These are phyloP conservation scores for Caenorhabditis plicata DNA, from an alignment of 2,888 invertebrate species.

Conservation along the genomic window DNA sequence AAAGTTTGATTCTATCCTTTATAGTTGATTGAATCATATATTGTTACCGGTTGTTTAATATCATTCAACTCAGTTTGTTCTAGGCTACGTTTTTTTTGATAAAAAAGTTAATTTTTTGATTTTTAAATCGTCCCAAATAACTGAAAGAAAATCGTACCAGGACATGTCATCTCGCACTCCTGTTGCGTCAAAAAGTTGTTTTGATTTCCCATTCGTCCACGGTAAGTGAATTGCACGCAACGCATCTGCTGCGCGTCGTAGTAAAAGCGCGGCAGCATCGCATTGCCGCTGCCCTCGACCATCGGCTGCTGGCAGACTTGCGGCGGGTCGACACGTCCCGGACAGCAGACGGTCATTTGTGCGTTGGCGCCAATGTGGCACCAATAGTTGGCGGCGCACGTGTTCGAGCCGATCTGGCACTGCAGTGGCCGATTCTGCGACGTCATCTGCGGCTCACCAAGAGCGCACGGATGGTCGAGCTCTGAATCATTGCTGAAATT, in stretches of 20 bases:
- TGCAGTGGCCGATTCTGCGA: conserved; percentile 47
- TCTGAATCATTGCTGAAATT: conserved; percentile 33
- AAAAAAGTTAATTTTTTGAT: no score
- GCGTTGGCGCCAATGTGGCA: conserved; percentile 63
- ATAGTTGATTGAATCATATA: no score
- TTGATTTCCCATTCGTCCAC: conserved; percentile 51
- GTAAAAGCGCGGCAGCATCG: conserved; percentile 51
- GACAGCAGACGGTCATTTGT: conserved; percentile 65
- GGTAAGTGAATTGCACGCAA: conserved; percentile 59
- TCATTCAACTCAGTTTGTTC: no score
- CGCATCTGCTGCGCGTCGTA: conserved; percentile 52
- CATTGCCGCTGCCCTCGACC: conserved; percentile 51
- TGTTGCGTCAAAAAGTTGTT: conserved; percentile 62
- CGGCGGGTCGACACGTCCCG: conserved; percentile 51
- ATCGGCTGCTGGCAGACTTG: conserved; percentile 54
- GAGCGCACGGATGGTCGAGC: conserved; percentile 62
- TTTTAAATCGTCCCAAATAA: no score
- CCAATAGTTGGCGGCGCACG: conserved; percentile 52
- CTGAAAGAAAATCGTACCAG: conserved; percentile 40
- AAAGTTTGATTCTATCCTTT: no score
- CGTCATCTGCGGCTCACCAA: conserved; percentile 56
- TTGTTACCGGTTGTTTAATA: no score
- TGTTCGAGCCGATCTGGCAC: conserved; percentile 43
- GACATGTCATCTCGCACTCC: conserved; percentile 54
- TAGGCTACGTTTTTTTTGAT: no score